Base-by-base conservation (phyloP, 2,113 vertebrate species). In the Colistium nudipinnis region DNA sequence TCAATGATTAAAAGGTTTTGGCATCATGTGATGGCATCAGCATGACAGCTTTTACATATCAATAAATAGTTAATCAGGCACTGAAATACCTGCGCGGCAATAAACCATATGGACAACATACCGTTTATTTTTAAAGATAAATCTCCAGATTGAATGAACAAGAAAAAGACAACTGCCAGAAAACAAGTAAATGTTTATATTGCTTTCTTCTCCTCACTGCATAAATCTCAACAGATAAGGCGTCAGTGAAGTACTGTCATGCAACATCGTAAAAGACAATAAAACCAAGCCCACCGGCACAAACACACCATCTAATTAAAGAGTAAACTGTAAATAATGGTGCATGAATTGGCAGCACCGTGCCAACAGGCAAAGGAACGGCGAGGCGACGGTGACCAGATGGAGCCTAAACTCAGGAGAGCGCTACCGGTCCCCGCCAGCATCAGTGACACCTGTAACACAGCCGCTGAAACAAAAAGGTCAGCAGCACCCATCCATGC, bases 391-490 rank as follows among this genome's bases (percentile, higher is more conserved):
- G 17, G 30, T 10, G 49, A 74, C 53, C 72, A 86, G 72, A 74
- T 78, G 72, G 77, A 77, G 33, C 2, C 4, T 36, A 39, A 49
- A 17, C 52, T 69, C 69, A 3, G 51, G 62, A 69, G 52, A 31
- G 62, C 69, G 64, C 59, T 20, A 31, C 8, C 2, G 48, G 53
- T 49, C 49, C 74, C 69, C 8, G 66, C n/a, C 43, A 57, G 62
- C 68, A 28, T 31, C 48, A 41, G 65, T 45, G 69, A 74, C 81
- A 87, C 74, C 80, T 88, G 70, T 82, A 82, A 70, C 78, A 47
- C 35, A 52, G 33, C 31, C 7, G 35, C 59, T 74, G 75, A 85
- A 86, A 85, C 53, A 82, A 44, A 81, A 86, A 88, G 85, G 85
- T 88, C 87, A 81, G 79, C 75, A 69, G 70, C 74, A 68, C 75